These are phyloP conservation scores for Melangyna quadrimaculata DNA, from an alignment of 2,888 invertebrate genomes.

Conservation along the genomic window DNA sequence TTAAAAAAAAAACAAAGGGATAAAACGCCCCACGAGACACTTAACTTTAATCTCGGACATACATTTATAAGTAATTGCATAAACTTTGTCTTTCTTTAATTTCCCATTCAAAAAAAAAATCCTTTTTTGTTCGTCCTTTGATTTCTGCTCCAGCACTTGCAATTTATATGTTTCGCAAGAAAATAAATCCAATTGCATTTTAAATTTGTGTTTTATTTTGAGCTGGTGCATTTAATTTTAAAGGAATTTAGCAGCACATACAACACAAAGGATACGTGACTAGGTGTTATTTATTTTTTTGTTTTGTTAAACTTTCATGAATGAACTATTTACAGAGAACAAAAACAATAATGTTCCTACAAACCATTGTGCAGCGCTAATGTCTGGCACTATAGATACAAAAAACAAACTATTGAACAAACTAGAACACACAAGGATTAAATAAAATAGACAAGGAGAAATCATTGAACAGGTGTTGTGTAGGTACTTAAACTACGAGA, in stretches of 20 bases:
- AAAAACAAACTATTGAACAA: not conserved
- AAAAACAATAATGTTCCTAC: not conserved
- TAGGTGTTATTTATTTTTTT: not conserved
- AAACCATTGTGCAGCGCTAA: not conserved
- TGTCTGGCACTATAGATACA: not conserved
- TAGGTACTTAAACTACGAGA: not conserved
- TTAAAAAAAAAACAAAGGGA: not conserved
- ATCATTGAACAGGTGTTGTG: not conserved
- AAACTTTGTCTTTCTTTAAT: not conserved
- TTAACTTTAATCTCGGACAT: not conserved
- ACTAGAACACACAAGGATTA: slow-evolving; percentile 12
- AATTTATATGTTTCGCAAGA: not conserved
- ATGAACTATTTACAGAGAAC: not conserved
- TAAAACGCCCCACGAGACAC: not conserved
- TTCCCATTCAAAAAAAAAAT: not conserved
- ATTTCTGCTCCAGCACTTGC: not conserved
- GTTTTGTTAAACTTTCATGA: not conserved
- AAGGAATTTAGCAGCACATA: not conserved
- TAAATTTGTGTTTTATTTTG: not conserved
- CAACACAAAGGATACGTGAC: not conserved
- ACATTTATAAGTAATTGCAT: not conserved
- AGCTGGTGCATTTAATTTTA: not conserved
- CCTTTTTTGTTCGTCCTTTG: not conserved
- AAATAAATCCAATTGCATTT: not conserved
- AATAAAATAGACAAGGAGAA: not conserved